Percentiles rank a stretch among this genome's conserved stretches.
Conservation (phyloP, 2,797 vertebrate species). For the Myiothlypis chrysogaster region DNA sequence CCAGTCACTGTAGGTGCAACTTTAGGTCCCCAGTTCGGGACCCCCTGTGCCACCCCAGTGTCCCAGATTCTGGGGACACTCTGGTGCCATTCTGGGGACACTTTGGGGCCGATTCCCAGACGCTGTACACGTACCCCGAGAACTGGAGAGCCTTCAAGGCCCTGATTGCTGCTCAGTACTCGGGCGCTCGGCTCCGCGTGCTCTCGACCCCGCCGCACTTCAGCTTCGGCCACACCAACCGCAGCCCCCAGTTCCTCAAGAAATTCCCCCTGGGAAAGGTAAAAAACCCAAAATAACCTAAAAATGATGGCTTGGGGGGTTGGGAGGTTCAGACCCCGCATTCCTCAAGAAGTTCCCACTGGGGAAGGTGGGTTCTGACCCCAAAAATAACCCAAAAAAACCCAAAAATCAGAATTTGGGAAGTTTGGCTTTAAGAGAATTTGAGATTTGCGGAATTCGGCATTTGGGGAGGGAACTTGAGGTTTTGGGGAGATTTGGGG, state of each 20-base stretch:
- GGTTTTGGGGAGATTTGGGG: no score
- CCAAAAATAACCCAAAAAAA: neutral
- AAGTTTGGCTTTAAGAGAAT: no score
- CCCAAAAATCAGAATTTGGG: neutral
- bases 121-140: constrained; percentile 93
- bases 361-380: constrained; percentile 81
- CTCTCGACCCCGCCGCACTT: constrained; percentile 87
- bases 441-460: no score
- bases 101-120: constrained; percentile 64
- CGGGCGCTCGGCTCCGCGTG: constrained; percentile 82
- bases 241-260: constrained; percentile 67
- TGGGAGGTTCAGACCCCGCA: constrained; percentile 58
- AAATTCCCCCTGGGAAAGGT: no score
- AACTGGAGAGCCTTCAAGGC: constrained; percentile 97
- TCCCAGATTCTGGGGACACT: no score
- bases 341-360: constrained; percentile 92
- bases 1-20: no score
- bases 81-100: no score
- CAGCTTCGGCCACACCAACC: constrained; percentile 95
- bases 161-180: constrained; percentile 93
- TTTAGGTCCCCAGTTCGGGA: no score
- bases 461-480: no score
- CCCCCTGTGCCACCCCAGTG: no score
- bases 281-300: no score
- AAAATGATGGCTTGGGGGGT: no score